These are phyloP conservation scores for Euthynnus affinis DNA, from an alignment of 2,797 vertebrate species.

Conservation along the genomic window DNA sequence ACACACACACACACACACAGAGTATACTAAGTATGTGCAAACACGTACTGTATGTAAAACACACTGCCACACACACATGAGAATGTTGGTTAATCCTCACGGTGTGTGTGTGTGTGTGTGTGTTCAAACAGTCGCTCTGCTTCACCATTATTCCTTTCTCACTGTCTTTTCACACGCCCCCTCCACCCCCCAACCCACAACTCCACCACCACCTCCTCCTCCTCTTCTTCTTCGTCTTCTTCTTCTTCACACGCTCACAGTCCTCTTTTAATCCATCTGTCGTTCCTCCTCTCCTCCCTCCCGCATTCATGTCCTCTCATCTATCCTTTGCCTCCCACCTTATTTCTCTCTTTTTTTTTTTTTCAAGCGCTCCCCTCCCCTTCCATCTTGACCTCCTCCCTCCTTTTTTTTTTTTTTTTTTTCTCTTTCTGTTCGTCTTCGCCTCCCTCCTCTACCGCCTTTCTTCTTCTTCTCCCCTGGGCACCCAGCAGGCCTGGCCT, in stretches of 20 bases:
- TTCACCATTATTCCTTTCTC: constrained; percentile 21
- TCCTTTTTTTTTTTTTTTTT: constrained; percentile 25
- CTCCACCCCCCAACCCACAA: too few species aligned
- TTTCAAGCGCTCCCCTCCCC: constrained; percentile 63
- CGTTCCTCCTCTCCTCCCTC: constrained; percentile 49
- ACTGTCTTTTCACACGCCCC: constrained; percentile 6
- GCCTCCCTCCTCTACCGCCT: constrained; percentile 67
- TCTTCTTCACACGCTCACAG: constrained; percentile 51
- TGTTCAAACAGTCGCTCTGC: constrained; percentile 62
- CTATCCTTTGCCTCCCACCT: constrained; percentile 70
- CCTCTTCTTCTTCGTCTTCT: constrained; percentile 13
- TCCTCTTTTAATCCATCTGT: constrained; percentile 62
- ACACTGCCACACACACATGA: constrained; percentile 34
- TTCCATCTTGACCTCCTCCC: constrained; percentile 74
- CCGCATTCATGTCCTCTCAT: constrained; percentile 57
- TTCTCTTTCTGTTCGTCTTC: constrained; percentile 42
- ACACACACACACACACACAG: constrained; percentile 40
- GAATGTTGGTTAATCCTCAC: constrained; percentile 67
- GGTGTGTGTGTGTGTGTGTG: constrained; percentile 49
- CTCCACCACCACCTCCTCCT: too few species aligned
- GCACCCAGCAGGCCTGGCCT: constrained; percentile 90
- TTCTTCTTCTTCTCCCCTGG: constrained; percentile 87
- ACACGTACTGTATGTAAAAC: constrained; percentile 64
- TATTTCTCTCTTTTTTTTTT: constrained; percentile 64
- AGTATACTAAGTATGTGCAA: constrained; percentile 47